A percentile compares a stretch with the other conserved stretches of the same genome.
Evolutionary conservation across 1,140 invertebrate genomes (phyloP).

Genomic region (Scaptomyza graminum): DNA sequence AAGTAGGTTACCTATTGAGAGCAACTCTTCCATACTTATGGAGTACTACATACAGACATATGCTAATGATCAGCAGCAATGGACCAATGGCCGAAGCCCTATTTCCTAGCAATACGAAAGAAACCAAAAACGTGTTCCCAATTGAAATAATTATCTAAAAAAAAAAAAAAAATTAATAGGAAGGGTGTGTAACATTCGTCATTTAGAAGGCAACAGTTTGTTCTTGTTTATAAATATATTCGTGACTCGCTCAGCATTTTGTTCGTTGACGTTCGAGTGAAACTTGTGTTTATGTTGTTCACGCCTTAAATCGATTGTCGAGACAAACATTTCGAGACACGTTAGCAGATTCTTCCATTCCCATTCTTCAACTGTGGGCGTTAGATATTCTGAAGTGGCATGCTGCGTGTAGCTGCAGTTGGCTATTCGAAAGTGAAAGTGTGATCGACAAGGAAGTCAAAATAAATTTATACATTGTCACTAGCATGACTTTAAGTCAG

Average conservation of each 20-base stretch:
- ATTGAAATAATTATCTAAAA: too few relatives aligned
- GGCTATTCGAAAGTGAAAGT: constrained; percentile 41
- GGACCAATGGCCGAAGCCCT: too few relatives aligned
- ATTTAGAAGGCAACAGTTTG: neutral
- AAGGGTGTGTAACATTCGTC: neutral
- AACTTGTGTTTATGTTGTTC: constrained; percentile 67
- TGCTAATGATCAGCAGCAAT: too few relatives aligned
- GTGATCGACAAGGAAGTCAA: constrained; percentile 4
- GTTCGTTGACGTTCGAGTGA: constrained; percentile 63
- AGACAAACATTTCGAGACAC: constrained; percentile 42
- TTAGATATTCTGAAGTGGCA: constrained; percentile 53
- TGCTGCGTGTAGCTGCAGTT: constrained; percentile 7
- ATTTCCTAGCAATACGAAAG: too few relatives aligned
- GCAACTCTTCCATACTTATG: neutral
- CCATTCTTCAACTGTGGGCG: constrained; percentile 43
- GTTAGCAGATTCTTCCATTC: constrained; percentile 21
- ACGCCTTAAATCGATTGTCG: constrained; percentile 68
- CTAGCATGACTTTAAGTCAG: neutral
- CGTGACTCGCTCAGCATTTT: constrained; percentile 36
- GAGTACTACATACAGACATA: neutral
- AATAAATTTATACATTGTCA: neutral
- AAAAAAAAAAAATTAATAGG: too few relatives aligned
- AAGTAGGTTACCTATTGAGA: neutral
- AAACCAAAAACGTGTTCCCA: too few relatives aligned
- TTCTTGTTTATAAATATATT: constrained; percentile 22